These are phyloP conservation scores for Biston betularia DNA, from an alignment of 2,888 invertebrate genomes.

Conservation along the genomic window DNA sequence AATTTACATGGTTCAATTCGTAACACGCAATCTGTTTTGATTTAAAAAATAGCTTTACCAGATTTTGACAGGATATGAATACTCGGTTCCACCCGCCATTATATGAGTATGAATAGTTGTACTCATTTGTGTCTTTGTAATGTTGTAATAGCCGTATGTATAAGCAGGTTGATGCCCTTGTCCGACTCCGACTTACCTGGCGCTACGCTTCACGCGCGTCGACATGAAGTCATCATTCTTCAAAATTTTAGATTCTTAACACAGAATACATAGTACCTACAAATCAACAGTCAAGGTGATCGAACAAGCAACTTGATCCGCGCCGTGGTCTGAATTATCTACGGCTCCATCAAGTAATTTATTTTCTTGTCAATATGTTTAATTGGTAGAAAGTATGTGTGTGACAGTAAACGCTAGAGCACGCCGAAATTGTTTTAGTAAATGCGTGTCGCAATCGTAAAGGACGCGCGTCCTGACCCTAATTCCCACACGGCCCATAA, in stretches of 20 bases:
- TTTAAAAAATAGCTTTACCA: conserved; percentile 21
- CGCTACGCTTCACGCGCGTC: conserved; percentile 35
- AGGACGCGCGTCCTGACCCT: conserved; percentile 70
- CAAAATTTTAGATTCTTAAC: conserved; percentile 16
- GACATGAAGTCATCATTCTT: conserved; percentile 37
- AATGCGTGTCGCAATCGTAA: conserved; percentile 63
- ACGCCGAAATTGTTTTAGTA: conserved; percentile 48
- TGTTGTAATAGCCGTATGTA: conserved; percentile 10
- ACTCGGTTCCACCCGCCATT: conserved; percentile 14
- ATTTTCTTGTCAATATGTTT: conserved; percentile 18
- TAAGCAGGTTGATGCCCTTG: conserved; percentile 34
- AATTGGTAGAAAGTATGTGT: conserved; percentile 12
- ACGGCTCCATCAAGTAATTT: conserved; percentile 9
- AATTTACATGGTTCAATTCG: conserved; percentile 64
- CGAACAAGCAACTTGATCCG: conserved; percentile 10
- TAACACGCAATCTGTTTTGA: conserved; percentile 52
- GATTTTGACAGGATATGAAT: conserved; percentile 9
- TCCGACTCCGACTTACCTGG: conserved; percentile 25
- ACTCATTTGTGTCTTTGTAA: conserved; percentile 14
- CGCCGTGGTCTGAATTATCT: background rate
- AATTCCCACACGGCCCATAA: conserved; percentile 72
- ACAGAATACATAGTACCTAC: background rate
- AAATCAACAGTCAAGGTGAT: conserved; percentile 12
- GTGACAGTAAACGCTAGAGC: conserved; percentile 13
- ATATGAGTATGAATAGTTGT: conserved; percentile 18